These are phyloP conservation scores for Epinephelus moara DNA, from an alignment of 2,113 vertebrate genomes.

Conservation along the genomic window DNA sequence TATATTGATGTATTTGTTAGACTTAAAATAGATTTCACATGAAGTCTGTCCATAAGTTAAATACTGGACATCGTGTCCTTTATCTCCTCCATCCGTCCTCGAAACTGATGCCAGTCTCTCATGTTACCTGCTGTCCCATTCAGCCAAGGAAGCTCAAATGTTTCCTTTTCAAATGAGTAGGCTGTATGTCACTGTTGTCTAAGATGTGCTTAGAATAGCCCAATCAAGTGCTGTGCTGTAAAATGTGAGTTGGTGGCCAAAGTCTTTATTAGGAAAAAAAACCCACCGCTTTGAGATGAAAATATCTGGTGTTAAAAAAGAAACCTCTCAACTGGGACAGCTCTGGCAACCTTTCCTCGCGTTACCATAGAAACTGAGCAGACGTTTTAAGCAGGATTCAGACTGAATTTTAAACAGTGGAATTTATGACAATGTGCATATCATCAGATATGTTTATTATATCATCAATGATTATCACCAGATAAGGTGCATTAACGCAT, in stretches of 20 bases:
- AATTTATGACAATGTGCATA: constrained; percentile 9
- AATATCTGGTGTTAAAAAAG: constrained; percentile 41
- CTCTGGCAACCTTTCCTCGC: constrained; percentile 37
- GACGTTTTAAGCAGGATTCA: constrained; percentile 47
- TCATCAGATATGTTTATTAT: not conserved
- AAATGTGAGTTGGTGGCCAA: constrained; percentile 9
- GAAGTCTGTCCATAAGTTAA: constrained; percentile 14
- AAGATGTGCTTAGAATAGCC: not conserved
- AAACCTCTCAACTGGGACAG: constrained; percentile 56
- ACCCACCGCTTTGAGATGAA: constrained; percentile 37
- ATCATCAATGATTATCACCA: not conserved
- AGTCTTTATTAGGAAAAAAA: constrained; percentile 12
- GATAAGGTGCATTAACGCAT: not conserved
- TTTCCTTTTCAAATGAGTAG: constrained; percentile 7
- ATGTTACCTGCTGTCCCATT: constrained; percentile 52
- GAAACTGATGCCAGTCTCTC: constrained; percentile 62
- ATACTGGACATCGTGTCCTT: constrained; percentile 21
- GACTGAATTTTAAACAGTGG: constrained; percentile 9
- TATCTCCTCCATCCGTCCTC: constrained; percentile 44
- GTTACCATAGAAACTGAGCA: constrained; percentile 75
- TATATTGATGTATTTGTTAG: not conserved
- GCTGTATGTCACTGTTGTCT: not conserved
- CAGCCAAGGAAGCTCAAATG: constrained; percentile 38
- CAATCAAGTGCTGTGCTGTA: not conserved
- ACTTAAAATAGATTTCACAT: not conserved